Percentiles rank a stretch among this genome's conserved stretches.
phyloP scores from a whole-genome alignment of 2,113 vertebrate species.

The Micronisus gabar region DNA sequence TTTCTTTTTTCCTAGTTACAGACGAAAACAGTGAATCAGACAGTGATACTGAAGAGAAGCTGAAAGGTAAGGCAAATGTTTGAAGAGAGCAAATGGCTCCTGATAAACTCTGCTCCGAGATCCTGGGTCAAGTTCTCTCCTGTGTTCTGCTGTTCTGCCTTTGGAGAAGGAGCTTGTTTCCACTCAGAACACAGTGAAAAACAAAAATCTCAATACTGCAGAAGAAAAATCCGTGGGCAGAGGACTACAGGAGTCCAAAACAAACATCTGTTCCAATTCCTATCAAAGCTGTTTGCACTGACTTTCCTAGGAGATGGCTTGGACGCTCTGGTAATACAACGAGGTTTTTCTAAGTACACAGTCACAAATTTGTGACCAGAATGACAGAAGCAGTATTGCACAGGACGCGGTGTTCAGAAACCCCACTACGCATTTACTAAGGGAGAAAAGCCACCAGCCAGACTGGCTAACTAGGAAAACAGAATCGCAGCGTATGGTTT shows the following conservation, averaged over 20 bases:
- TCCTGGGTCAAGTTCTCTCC: background rate
- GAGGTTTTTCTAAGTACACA: background rate
- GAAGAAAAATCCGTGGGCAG: background rate
- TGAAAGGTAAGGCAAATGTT: slow-evolving; percentile 82
- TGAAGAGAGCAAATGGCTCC: background rate
- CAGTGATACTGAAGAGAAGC: slow-evolving; percentile 94
- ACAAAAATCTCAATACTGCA: background rate
- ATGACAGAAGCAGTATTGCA: background rate
- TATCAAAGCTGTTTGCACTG: background rate
- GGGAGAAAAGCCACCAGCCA: background rate
- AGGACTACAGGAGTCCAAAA: background rate
- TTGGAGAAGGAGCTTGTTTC: background rate
- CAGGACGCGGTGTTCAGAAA: background rate
- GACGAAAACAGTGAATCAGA: slow-evolving; percentile 97
- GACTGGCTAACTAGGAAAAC: background rate
- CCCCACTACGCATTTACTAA: background rate
- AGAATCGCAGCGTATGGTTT: background rate
- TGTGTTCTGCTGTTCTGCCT: background rate
- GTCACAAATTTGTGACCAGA: background rate
- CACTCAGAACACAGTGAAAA: background rate
- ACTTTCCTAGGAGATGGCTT: background rate
- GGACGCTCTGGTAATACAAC: background rate
- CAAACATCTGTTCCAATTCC: background rate
- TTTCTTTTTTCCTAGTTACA: slow-evolving; percentile 74
- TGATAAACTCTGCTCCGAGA: background rate